Conservation (phyloP, 2,797 vertebrate species). For the Crenuchus spilurus region DNA sequence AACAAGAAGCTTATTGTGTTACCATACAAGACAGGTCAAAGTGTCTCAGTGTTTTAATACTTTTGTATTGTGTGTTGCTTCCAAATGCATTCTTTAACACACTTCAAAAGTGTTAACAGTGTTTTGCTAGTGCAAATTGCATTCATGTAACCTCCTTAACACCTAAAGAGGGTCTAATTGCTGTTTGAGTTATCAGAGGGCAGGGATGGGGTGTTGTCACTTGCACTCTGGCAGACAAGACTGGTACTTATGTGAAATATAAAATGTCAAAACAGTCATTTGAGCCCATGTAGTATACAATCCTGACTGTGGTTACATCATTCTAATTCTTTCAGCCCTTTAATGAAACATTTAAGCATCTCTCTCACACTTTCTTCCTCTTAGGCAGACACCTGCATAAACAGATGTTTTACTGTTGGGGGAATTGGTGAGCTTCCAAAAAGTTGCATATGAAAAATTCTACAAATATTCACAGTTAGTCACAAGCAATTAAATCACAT, state of each 20-base stretch:
- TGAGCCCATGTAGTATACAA: not conserved
- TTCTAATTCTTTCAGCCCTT: not conserved
- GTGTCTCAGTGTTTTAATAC: not conserved
- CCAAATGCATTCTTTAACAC: not conserved
- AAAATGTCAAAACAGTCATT: not conserved
- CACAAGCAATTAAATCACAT: slow-evolving; percentile 33
- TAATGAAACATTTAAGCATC: slow-evolving; percentile 15
- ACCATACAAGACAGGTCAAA: not conserved
- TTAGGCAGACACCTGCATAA: slow-evolving; percentile 37
- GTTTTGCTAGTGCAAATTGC: not conserved
- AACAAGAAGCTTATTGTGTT: not conserved
- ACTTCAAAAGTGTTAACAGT: not conserved
- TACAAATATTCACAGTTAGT: slow-evolving; percentile 32
- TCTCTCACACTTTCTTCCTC: not conserved
- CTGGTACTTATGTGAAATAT: not conserved
- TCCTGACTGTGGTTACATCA: not conserved
- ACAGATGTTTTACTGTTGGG: slow-evolving; percentile 48
- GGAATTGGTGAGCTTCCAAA: slow-evolving; percentile 40
- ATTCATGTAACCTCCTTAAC: not conserved
- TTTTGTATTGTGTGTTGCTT: not conserved
- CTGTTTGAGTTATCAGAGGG: not conserved
- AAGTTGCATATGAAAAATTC: slow-evolving; percentile 17
- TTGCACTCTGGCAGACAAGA: not conserved
- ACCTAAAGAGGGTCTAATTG: not conserved
- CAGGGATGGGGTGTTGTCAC: not conserved